phyloP scores from a whole-genome alignment of 2,113 vertebrate species.

The Lophius piscatorius region DNA sequence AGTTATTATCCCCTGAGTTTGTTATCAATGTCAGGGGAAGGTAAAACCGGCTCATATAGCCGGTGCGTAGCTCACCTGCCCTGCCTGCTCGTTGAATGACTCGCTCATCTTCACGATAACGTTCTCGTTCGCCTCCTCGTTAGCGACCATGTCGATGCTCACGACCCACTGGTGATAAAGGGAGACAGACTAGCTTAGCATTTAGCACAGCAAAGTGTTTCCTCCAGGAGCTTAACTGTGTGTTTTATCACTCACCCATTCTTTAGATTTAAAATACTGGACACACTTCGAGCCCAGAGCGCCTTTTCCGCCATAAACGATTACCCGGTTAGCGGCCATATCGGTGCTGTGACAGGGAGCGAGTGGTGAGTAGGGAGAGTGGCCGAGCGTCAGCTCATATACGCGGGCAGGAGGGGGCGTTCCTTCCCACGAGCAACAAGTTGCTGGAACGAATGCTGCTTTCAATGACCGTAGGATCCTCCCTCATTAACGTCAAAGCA shows the following conservation, averaged over 20 bases:
- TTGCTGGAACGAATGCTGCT: constrained; percentile 37
- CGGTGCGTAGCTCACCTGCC: constrained; percentile 85
- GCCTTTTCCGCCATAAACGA: constrained; percentile 90
- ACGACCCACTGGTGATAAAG: constrained; percentile 86
- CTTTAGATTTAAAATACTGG: constrained; percentile 82
- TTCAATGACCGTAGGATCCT: constrained; percentile 42
- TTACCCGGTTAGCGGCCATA: constrained; percentile 79
- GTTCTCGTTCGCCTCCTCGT: constrained; percentile 87
- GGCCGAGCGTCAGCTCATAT: background rate
- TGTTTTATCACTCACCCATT: constrained; percentile 84
- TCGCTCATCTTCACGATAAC: constrained; percentile 86
- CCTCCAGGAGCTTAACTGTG: background rate
- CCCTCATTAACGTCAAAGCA: no score
- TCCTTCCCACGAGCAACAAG: constrained; percentile 46
- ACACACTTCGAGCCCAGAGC: constrained; percentile 90
- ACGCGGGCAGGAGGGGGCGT: constrained; percentile 25
- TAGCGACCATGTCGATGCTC: constrained; percentile 88
- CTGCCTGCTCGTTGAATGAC: constrained; percentile 88
- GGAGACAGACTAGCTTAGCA: background rate
- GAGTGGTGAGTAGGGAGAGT: constrained; percentile 1
- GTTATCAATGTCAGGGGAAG: no score
- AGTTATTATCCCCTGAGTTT: no score
- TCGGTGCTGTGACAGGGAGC: background rate
- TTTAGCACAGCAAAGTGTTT: background rate
- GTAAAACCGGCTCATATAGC: background rate